Conservation (phyloP, 2,888 invertebrate species). For the Oscheius myriophilus region DNA sequence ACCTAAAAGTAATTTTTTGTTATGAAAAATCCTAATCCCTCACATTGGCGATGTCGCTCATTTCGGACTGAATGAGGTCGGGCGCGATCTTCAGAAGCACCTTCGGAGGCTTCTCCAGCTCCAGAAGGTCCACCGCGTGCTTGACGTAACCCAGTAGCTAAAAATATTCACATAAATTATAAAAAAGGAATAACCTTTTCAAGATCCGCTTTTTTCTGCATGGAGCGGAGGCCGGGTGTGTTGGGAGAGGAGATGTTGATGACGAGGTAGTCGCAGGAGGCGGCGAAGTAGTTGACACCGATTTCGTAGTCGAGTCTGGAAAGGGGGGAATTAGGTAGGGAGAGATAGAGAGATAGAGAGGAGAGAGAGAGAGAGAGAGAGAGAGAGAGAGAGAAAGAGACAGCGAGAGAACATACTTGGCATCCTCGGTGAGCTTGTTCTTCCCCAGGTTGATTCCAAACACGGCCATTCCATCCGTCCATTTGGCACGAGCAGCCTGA, state of each 20-base stretch:
- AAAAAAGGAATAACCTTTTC: constrained; percentile 70
- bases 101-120: constrained; percentile 43
- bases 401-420: constrained; percentile 70
- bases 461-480: constrained; percentile 39
- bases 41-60: constrained; percentile 80
- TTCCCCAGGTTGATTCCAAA: constrained; percentile 95
- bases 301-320: constrained; percentile 71
- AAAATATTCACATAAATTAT: constrained; percentile 22
- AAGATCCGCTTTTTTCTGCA: constrained; percentile 81
- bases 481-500: constrained; percentile 18
- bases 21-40: background rate
- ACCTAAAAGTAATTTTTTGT: constrained; percentile 37
- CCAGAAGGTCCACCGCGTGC: constrained; percentile 52
- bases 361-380: background rate
- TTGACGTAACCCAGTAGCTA: constrained; percentile 75
- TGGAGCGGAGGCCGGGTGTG: constrained; percentile 86
- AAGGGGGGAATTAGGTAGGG: background rate
- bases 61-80: constrained; percentile 82
- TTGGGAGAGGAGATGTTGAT: constrained; percentile 97
- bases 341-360: constrained; percentile 7
- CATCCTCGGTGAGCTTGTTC: constrained; percentile 85
- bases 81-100: constrained; percentile 85
- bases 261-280: constrained; percentile 91
- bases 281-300: constrained; percentile 85
- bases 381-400: constrained; percentile 8